Evolutionary conservation across 1,140 invertebrate species (phyloP).

Genomic region (Drosophila malerkotliana): DNA sequence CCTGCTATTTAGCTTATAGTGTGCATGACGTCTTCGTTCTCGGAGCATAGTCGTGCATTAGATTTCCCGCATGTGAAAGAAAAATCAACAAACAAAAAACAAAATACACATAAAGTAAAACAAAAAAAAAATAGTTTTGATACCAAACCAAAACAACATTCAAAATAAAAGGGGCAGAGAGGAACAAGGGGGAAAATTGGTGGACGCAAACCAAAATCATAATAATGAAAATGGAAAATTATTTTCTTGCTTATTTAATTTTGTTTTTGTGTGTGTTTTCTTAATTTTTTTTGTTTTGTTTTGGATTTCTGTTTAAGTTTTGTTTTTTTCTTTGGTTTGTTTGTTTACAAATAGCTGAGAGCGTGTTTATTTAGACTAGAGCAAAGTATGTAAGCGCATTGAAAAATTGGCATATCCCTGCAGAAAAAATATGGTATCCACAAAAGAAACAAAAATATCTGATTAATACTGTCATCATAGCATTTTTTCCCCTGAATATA

Average conservation of each 20-base stretch:
- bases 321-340: constrained; percentile 25
- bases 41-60: constrained; percentile 83
- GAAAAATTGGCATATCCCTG: constrained; percentile 12
- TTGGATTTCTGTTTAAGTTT: constrained; percentile 36
- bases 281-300: constrained; percentile 21
- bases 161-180: constrained; percentile 32
- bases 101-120: constrained; percentile 75
- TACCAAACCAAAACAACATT: constrained; percentile 46
- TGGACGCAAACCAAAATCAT: constrained; percentile 42
- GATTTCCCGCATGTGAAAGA: constrained; percentile 82
- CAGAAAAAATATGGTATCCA: neutral
- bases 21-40: constrained; percentile 84
- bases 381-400: constrained; percentile 69
- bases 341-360: constrained; percentile 67
- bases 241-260: constrained; percentile 54
- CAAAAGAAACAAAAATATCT: neutral
- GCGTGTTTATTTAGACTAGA: constrained; percentile 71
- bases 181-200: constrained; percentile 23
- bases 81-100: constrained; percentile 79
- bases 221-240: constrained; percentile 60
- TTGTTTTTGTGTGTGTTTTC: constrained; percentile 42
- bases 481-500: neutral
- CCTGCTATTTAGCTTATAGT: constrained; percentile 83
- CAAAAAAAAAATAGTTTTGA: constrained; percentile 39
- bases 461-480: neutral